These are phyloP conservation scores for Apodemia hepburni DNA, from an alignment of 2,888 invertebrate species.

Conservation along the genomic window DNA sequence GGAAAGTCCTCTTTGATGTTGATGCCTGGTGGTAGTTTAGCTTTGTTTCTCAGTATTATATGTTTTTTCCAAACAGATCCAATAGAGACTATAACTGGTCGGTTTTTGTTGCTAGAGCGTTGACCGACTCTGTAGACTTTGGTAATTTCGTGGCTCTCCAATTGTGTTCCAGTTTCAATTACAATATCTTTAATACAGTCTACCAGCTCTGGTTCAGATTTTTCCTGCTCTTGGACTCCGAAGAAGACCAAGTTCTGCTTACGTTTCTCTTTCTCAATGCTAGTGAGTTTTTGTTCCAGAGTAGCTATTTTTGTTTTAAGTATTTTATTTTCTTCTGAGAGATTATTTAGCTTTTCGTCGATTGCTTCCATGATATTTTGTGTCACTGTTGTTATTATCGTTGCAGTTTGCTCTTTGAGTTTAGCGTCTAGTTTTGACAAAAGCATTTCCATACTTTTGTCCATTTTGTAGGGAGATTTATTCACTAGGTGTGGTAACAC, in stretches of 20 bases:
- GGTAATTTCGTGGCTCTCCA: no score
- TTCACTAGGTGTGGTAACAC: background rate
- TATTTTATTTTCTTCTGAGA: no score
- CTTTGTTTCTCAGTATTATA: constrained; percentile 14
- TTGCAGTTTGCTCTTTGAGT: no score
- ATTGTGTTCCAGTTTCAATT: no score
- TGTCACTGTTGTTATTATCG: no score
- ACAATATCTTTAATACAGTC: constrained; percentile 15
- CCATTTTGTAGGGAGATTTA: background rate
- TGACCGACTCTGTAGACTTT: background rate
- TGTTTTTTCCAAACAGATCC: no score
- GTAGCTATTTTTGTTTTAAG: background rate
- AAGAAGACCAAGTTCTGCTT: background rate
- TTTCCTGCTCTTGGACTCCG: background rate
- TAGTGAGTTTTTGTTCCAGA: constrained; percentile 22
- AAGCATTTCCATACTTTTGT: constrained; percentile 4
- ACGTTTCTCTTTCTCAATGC: constrained; percentile 19
- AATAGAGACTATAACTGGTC: no score
- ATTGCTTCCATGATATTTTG: no score
- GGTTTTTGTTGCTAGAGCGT: no score
- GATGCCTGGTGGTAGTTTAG: constrained; percentile 22
- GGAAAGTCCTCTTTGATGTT: constrained; percentile 27
- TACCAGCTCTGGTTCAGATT: background rate
- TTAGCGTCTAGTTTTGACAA: background rate
- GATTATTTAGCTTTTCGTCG: no score